Evolutionary conservation across 2,113 vertebrate species (phyloP).

Genomic region (Podiceps cristatus): DNA sequence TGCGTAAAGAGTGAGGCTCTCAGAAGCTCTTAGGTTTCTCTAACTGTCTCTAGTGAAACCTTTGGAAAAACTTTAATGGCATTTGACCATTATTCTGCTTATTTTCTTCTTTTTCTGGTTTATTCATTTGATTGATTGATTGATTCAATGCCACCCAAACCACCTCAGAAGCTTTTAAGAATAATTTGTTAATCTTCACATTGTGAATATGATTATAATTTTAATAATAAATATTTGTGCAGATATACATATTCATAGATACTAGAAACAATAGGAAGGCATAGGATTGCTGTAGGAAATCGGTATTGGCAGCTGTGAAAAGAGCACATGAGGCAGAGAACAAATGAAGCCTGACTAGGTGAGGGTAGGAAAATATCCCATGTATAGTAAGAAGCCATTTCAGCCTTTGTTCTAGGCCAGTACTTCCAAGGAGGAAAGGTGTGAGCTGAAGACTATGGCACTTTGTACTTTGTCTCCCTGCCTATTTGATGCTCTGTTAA

Average conservation of each 20-base stretch:
- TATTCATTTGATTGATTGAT: not conserved
- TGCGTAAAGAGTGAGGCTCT: not conserved
- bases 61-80: not conserved
- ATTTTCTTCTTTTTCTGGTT: not conserved
- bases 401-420: not conserved
- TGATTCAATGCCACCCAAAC: not conserved
- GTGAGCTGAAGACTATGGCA: not conserved
- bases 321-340: not conserved
- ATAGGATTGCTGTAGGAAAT: not conserved
- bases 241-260: not conserved
- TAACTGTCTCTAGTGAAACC: not conserved
- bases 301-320: not conserved
- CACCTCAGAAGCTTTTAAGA: not conserved
- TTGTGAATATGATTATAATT: not conserved
- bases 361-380: not conserved
- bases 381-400: not conserved
- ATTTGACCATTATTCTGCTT: not conserved
- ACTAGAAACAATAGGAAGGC: not conserved
- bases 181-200: not conserved
- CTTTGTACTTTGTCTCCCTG: constrained; percentile 3
- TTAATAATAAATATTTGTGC: not conserved
- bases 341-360: not conserved
- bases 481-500: constrained; percentile 38
- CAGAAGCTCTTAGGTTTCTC: not conserved
- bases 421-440: not conserved